Evolutionary conservation across 2,113 vertebrate species (phyloP).

Genomic region (Bubalus kerabau): DNA sequence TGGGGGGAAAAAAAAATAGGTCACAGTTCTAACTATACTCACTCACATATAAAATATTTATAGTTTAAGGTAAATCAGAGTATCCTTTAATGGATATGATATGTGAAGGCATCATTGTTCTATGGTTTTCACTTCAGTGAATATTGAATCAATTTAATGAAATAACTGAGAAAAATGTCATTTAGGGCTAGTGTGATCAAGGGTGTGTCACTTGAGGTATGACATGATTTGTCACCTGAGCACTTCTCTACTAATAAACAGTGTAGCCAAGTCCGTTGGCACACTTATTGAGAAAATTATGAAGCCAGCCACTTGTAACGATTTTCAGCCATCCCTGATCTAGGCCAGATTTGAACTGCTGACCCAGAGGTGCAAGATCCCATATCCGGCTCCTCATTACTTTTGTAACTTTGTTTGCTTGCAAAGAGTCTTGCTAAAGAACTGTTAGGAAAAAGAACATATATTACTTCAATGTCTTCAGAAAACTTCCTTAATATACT

Average conservation of each 20-base stretch:
- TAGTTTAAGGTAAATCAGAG: slow-evolving; percentile 3
- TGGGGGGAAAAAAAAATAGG: neutral
- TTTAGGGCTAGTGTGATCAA: neutral
- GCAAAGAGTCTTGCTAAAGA: slow-evolving; percentile 12
- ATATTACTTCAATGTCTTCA: neutral
- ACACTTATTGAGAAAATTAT: slow-evolving; percentile 35
- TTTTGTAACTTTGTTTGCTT: neutral
- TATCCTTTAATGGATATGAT: neutral
- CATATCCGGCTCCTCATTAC: neutral
- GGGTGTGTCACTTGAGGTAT: neutral
- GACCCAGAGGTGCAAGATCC: slow-evolving; percentile 40
- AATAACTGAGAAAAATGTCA: slow-evolving; percentile 2
- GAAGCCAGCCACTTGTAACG: neutral
- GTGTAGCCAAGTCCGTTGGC: neutral
- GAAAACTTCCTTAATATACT: neutral
- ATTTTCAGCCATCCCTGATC: slow-evolving; percentile 24
- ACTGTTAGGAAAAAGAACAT: neutral
- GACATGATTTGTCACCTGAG: slow-evolving; percentile 44
- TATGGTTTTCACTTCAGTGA: slow-evolving; percentile 21
- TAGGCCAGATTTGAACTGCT: slow-evolving; percentile 57
- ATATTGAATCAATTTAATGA: slow-evolving; percentile 26
- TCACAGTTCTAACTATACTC: neutral
- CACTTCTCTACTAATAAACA: neutral
- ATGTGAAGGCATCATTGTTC: neutral
- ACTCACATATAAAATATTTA: slow-evolving; percentile 10